Base-by-base conservation (phyloP, 2,797 vertebrate species). In the Anomalospiza imberbis region DNA sequence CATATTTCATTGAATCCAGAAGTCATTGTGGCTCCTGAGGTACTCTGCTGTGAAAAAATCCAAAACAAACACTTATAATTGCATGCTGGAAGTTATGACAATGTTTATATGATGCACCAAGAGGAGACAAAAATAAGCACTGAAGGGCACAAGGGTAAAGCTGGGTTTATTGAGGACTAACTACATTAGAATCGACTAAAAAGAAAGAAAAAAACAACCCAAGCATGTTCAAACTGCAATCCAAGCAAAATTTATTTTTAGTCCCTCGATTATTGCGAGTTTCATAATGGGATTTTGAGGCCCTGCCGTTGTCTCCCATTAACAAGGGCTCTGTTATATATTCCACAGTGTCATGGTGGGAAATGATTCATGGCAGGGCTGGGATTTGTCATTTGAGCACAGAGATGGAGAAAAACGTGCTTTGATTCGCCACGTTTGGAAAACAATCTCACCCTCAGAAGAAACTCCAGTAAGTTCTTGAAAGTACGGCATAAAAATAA, bases 161-260 rank as follows among this genome's bases (percentile, higher is more conserved):
- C 53, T 36, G 77, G 66, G 80, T 80, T 94, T 94, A 91, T n/a
- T 68, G 71, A 80, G 74, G 80, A 55, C 80, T 91, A 94, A 89
- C 90, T 93, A 58, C 83, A 82, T 91, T 93, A 93, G 65, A 61
- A 84, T 72, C n/a, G 88, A 94, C 80, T 94, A 57, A 85, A 94
- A 85, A 55, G 20, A 54, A 75, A 51, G 67, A 21, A 62, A 72
- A 71, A 81, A 67, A 40, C 61, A 67, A 36, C 44, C 48, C 55
- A 79, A 91, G 60, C 48, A 38, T 2, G 22, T 73, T 91, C 67
- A 73, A 96, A 86, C 45, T 90, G 94, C 89, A 86, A 91, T 88
- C 66, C 74, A 81, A 94, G 92, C 83, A 87, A 90, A 91, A 88
- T 36, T 44, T 91, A 91, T 91, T 95, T 94, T 96, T 85, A 90